Evolutionary conservation across 1,140 invertebrate genomes (phyloP).

Genomic region (Drusus annulatus): DNA sequence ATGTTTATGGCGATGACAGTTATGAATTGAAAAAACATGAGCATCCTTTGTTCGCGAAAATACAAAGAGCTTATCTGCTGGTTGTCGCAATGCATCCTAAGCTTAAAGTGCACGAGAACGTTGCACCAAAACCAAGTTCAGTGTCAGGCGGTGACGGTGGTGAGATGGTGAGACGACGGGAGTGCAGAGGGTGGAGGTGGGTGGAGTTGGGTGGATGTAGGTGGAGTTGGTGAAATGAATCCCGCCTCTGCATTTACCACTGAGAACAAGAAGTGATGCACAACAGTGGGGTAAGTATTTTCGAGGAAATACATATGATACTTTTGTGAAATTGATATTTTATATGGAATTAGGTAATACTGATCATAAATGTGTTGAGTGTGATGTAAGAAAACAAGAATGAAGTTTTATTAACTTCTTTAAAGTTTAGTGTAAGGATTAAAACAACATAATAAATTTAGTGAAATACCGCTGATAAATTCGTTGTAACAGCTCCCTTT

Average conservation of each 20-base stretch:
- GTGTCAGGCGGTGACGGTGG: slow-evolving; percentile 28
- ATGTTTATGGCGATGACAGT: too few species aligned
- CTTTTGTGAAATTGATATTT: too few species aligned
- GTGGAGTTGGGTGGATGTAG: not conserved
- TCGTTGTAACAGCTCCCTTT: too few species aligned
- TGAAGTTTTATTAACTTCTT: too few species aligned
- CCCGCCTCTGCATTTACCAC: not conserved
- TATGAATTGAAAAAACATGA: too few species aligned
- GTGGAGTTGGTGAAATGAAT: not conserved
- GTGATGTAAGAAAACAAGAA: too few species aligned
- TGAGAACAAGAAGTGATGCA: not conserved
- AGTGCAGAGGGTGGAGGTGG: too few species aligned
- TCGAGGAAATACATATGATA: not conserved
- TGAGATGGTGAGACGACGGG: not conserved
- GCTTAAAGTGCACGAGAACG: not conserved
- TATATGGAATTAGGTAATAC: too few species aligned
- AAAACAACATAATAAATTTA: too few species aligned
- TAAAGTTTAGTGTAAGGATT: too few species aligned
- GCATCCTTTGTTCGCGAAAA: not conserved
- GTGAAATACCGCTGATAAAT: too few species aligned
- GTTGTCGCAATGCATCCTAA: not conserved
- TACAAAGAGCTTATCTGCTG: not conserved
- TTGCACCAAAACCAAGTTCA: slow-evolving; percentile 33
- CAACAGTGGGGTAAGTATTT: not conserved
- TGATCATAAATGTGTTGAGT: too few species aligned